Percentiles rank a stretch among this genome's conserved stretches.
These are phyloP conservation scores for Rhegmatorhina hoffmannsi DNA, from an alignment of 2,113 vertebrate genomes.

Conservation along the genomic window DNA sequence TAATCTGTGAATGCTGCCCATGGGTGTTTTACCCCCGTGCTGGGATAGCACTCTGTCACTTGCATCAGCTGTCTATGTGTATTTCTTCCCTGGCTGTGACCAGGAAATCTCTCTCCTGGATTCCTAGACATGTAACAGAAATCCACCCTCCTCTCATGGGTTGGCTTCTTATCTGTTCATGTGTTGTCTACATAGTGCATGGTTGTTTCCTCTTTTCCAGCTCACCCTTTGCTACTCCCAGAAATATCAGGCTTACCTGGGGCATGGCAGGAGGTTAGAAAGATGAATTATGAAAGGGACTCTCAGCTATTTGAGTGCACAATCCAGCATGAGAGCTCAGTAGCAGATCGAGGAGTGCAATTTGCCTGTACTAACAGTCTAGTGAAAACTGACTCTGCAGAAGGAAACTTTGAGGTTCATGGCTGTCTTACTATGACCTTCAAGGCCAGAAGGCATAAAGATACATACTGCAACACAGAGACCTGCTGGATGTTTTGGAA, in stretches of 20 bases:
- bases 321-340: neutral
- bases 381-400: neutral
- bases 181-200: neutral
- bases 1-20: neutral
- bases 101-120: neutral
- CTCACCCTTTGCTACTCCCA: neutral
- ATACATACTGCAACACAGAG: neutral
- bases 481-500: neutral
- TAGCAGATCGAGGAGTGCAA: neutral
- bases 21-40: neutral
- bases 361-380: neutral
- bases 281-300: neutral
- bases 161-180: neutral
- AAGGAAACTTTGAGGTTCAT: neutral
- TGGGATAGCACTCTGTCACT: neutral
- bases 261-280: rapidly evolving
- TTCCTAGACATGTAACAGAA: neutral
- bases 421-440: neutral
- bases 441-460: neutral
- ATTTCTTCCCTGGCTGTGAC: neutral
- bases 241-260: neutral
- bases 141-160: neutral
- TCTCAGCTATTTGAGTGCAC: neutral
- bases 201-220: neutral
- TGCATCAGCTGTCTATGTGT: neutral